Base-by-base conservation (phyloP, 2,113 vertebrate species). In the Nycticebus coucang region DNA sequence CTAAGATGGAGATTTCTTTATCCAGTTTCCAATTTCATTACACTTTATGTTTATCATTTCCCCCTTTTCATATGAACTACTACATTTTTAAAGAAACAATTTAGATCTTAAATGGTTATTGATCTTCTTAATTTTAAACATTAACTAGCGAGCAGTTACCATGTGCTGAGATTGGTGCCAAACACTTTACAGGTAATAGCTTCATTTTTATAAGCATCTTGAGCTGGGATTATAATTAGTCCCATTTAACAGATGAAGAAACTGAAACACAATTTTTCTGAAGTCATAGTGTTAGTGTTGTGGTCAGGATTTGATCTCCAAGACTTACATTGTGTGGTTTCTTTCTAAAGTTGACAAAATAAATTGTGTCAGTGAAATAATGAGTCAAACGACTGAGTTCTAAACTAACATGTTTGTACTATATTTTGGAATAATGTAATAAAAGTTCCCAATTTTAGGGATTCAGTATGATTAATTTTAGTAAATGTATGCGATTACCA, bases 31-130 rank as follows among this genome's bases (percentile, higher is more conserved):
- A 87, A 24, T 53, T 80, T 53, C 21, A 55, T 30, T 88, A 59
- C 28, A 72, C 33, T 5, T 74, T 77, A 37, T 3, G 13, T 7
- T n/a, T 95, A 26, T 69, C 66, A 62, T 26, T 81, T 66, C 21
- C 12, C n/a, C 15, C 15, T 93, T 95, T 80, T 45, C 55, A 1
- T 53, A 66, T 8, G 15, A 94, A 82, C 11, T 66, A 22, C 59
- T 86, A 74, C 59, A 84, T 75, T 92, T 92, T 89, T 64, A 86
- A 84, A 96, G 59, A 93, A 91, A 91, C 15, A 21, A 13, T 26
- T 83, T 97, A 93, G 57, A 57, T 59, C 19, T 75, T 83, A 94
- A 30, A 53, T 92, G 66, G 50, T n/a, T 79, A 30, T 79, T 84
- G 33, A 45, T 64, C 37, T 84, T 69, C n/a, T 57, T 86, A 59